Evolutionary conservation across 2,113 vertebrate genomes (phyloP).

Genomic region (Piprites chloris): DNA sequence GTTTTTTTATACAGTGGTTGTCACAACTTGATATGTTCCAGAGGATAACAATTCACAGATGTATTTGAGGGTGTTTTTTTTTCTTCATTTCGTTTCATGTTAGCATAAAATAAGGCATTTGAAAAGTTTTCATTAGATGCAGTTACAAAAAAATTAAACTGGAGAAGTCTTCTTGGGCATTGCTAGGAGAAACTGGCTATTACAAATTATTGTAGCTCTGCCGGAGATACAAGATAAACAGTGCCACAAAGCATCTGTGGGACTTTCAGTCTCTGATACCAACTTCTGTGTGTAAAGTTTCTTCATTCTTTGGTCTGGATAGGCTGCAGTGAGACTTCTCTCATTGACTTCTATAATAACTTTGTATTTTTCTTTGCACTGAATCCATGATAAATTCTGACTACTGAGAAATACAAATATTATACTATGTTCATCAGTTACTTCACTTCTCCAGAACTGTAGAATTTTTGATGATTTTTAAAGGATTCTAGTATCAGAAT

Average conservation of each 20-base stretch:
- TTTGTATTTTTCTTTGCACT: background rate
- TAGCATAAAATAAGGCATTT: background rate
- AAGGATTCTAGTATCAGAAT: background rate
- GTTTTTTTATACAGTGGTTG: background rate
- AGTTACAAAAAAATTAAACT: background rate
- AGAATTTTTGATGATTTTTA: background rate
- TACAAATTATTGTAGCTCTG: background rate
- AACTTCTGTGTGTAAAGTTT: background rate
- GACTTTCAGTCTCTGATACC: background rate
- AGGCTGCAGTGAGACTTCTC: background rate
- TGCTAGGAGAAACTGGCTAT: background rate
- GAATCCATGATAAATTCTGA: background rate
- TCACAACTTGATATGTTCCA: background rate
- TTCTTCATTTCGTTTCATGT: background rate
- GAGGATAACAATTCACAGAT: constrained; percentile 32
- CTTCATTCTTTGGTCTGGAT: background rate
- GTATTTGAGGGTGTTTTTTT: background rate
- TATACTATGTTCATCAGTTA: background rate
- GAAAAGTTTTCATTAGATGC: background rate
- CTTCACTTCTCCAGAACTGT: background rate
- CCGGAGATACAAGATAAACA: background rate
- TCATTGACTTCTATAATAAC: background rate
- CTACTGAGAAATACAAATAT: background rate
- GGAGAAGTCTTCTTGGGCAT: background rate
- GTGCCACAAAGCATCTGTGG: background rate